Base-by-base conservation (phyloP, 2,113 vertebrate species). In the Oncorhynchus clarkii region DNA sequence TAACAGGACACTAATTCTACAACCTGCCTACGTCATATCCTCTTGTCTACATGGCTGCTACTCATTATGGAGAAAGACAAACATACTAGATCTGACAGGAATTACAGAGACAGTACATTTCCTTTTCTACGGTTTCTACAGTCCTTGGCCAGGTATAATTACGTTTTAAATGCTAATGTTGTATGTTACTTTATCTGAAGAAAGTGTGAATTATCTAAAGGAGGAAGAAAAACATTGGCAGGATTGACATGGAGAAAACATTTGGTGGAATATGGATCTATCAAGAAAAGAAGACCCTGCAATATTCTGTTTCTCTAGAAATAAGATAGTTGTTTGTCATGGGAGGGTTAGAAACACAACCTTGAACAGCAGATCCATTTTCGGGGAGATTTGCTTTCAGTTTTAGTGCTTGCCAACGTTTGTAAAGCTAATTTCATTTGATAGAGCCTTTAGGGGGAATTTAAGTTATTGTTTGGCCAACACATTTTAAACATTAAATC, bases 351-450 rank as follows among this genome's bases (percentile, higher is more conserved):
- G 20, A 31, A 20, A 67, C 6, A 18, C 1, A 13, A 48, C 39
- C 16, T n/a, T 45, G 14, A 67, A 72, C 70, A 39, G 74, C 71
- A 73, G 74, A 77, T 80, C 69, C 70, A 73, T 80, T 77, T 76
- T 66, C 62, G 27, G 8, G 34, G 12, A 84, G 78, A 84, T 80
- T 76, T 68, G 60, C 79, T 77, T 76, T 82, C 79, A 74, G 48
- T 75, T 78, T 78, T 65, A 70, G 70, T 24, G 70, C 67, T 64
- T 70, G 71, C 73, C 67, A 77, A 69, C 64, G 77, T 85, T 78
- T 78, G 62, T 76, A 75, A 83, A 78, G 75, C 83, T 83, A 60
- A 73, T 83, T 81, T 81, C 69, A 81, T 86, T 86, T 84, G 78
- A 82, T 81, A 82, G 77, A 70, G 27, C 67, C 27, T 76, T 65